Evolutionary conservation across 35 echinoderm and acorn worm genomes (phyloP).

Genomic region (Acanthaster planci): DNA sequence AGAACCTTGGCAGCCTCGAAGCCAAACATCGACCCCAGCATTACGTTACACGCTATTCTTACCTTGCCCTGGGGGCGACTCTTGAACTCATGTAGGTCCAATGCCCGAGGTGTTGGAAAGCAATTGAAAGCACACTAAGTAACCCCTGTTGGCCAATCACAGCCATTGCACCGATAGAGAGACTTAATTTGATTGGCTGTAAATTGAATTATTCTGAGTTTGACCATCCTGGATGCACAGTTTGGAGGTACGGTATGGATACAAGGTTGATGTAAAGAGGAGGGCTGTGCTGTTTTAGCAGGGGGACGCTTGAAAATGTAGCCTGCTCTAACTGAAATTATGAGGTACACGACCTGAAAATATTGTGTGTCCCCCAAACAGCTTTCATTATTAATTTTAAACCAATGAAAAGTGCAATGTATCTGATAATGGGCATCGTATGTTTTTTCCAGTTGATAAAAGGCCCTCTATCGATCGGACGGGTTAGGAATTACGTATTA

Average conservation of each 20-base stretch:
- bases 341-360: not conserved
- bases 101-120: not conserved
- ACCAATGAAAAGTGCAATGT: constrained; percentile 22
- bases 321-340: not conserved
- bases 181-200: constrained; percentile 3
- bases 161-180: not conserved
- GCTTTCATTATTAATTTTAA: constrained; percentile 1
- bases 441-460: not conserved
- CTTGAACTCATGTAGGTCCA: not conserved
- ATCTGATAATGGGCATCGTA: not conserved
- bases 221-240: not conserved
- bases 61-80: too few species aligned
- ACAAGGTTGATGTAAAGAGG: constrained; percentile 8
- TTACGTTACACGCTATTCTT: not conserved
- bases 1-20: constrained; percentile 1
- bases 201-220: constrained; percentile 16
- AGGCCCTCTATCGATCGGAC: too few species aligned
- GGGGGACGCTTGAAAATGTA: not conserved
- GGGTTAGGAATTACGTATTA: too few species aligned
- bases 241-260: not conserved
- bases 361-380: constrained; percentile 19
- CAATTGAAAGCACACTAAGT: not conserved
- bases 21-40: constrained; percentile 17
- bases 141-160: constrained; percentile 30
- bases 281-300: not conserved